These are phyloP conservation scores for Myotis pilosus DNA, from an alignment of 2,797 vertebrate genomes.

Conservation along the genomic window DNA sequence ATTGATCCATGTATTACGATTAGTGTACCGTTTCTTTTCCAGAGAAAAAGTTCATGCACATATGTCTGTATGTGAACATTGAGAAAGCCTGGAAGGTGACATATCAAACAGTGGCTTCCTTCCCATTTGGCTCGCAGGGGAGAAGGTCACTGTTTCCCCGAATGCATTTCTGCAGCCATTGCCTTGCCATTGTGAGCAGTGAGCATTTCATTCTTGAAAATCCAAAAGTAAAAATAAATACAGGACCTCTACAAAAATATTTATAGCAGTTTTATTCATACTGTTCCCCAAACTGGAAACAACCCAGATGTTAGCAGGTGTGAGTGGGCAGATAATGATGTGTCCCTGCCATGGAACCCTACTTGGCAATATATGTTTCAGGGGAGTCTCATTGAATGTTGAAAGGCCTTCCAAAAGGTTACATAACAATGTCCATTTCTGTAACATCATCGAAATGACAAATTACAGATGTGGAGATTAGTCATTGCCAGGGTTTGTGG, in stretches of 20 bases:
- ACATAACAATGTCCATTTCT: not conserved
- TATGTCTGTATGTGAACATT: not conserved
- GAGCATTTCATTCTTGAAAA: not conserved
- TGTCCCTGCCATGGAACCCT: not conserved
- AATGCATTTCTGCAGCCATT: too few relatives aligned
- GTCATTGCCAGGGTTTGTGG: not conserved
- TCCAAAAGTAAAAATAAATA: not conserved
- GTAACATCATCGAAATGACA: not conserved
- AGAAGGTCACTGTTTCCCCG: not conserved
- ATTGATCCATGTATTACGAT: not conserved
- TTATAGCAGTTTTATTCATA: not conserved
- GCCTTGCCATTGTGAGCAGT: not conserved
- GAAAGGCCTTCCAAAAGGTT: not conserved
- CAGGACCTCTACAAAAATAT: not conserved
- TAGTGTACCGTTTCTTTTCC: not conserved
- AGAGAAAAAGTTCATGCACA: not conserved
- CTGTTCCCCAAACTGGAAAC: not conserved
- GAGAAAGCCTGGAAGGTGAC: too few relatives aligned
- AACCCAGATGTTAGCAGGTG: not conserved
- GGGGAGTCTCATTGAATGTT: not conserved
- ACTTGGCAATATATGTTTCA: not conserved
- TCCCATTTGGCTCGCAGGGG: rapidly evolving
- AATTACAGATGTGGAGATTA: not conserved
- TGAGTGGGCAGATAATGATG: not conserved
- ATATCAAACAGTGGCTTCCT: not conserved